Evolutionary conservation across 2,797 vertebrate species (phyloP), one percentile per base, ranked within the genome.

Genomic region (Sibirionetta formosa): DNA sequence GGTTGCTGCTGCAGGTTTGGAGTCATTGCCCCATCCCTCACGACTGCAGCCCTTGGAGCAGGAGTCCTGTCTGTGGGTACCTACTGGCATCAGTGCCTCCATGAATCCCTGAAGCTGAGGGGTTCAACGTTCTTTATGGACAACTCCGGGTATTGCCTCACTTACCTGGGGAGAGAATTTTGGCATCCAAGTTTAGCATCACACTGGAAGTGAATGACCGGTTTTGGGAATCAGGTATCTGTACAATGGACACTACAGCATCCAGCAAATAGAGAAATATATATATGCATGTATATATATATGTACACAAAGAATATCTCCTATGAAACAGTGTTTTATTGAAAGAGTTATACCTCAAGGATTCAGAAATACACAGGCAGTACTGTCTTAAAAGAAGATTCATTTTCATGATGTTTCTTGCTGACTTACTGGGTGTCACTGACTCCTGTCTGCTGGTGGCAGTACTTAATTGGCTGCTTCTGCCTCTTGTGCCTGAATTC

Each of bases 181-280:
- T 76, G 86, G 13, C 7, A 46, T 75, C 1, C 0, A 19, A 54
- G 18, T 79, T 81, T 79, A 26, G 5, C 36, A 54, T 40, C 8
- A 9, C 4, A 1, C 13, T 12, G 20, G 26, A 81, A 20, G 6
- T 1, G 7, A 65, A 16, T 3, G 20, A 54, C 0, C 0, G 54
- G 6, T 11, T 68, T 56, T 65, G 8, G 6, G 31, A 6, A 15
- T 9, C 46, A 0, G 0, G 2, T 48, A 36, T 50, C 58, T 29
- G 12, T 12, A 61, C 65, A 14, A 1, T 24, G 8, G 26, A 10
- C 11, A 65, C 9, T 63, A 33, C 1, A 20, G 6, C 14, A 76
- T 29, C 22, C 26, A 66, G 35, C 3, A 84, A 64, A 75, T 1
- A 65, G 3, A 53, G 18, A 77, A 33, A 46, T 11, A 48, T 38